These are phyloP conservation scores for Sparus aurata DNA, from an alignment of 2,797 vertebrate species.

Conservation along the genomic window DNA sequence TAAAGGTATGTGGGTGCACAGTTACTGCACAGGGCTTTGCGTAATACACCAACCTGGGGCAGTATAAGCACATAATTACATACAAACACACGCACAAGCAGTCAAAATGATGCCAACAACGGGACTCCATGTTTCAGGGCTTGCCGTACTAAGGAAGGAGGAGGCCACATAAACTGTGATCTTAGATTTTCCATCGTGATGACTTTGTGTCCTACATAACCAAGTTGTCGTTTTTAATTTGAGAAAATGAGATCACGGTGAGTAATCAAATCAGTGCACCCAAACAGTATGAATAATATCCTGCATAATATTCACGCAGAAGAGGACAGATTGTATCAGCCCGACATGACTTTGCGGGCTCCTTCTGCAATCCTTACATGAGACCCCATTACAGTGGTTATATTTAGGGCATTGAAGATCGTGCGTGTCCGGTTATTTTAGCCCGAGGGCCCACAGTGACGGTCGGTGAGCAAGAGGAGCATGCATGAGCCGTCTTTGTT, in stretches of 20 bases:
- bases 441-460: slow-evolving; percentile 56
- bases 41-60: slow-evolving; percentile 64
- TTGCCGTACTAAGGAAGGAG: slow-evolving; percentile 79
- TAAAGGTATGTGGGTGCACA: slow-evolving; percentile 58
- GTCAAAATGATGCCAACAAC: slow-evolving; percentile 65
- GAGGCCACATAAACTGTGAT: slow-evolving; percentile 69
- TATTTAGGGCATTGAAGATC: slow-evolving; percentile 47
- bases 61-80: slow-evolving; percentile 68
- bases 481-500: slow-evolving; percentile 65
- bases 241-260: slow-evolving; percentile 46
- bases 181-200: slow-evolving; percentile 33
- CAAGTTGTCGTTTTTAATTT: slow-evolving; percentile 58
- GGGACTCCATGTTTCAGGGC: slow-evolving; percentile 59
- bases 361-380: slow-evolving; percentile 30
- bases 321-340: slow-evolving; percentile 59
- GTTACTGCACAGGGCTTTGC: slow-evolving; percentile 43
- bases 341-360: slow-evolving; percentile 33
- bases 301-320: slow-evolving; percentile 50
- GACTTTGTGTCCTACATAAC: slow-evolving; percentile 48
- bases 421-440: slow-evolving; percentile 44
- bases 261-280: slow-evolving; percentile 66
- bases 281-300: slow-evolving; percentile 61
- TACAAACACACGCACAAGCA: slow-evolving; percentile 72
- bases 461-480: slow-evolving; percentile 56
- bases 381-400: slow-evolving; percentile 44